Conservation (phyloP, 2,113 vertebrate genomes). For the Anhinga rufa region DNA sequence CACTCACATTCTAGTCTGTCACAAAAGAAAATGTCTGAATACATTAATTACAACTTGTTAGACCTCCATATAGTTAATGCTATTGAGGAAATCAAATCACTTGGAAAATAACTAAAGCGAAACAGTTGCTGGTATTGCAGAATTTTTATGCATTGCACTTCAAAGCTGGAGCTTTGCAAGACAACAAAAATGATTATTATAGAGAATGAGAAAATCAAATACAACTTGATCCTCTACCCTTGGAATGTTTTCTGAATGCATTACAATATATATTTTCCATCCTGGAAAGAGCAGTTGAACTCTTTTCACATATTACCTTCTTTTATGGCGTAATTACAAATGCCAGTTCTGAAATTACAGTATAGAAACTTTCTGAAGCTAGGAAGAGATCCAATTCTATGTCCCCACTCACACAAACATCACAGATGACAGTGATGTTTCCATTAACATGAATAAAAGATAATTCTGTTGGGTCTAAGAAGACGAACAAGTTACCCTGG, state of each 20-base stretch:
- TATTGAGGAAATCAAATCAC: slow-evolving; percentile 52
- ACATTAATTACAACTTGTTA: slow-evolving; percentile 57
- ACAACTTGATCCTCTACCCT: not conserved
- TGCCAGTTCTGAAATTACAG: not conserved
- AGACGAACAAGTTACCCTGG: not conserved
- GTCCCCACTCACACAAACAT: not conserved
- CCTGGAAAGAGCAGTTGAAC: not conserved
- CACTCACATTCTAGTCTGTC: slow-evolving; percentile 15
- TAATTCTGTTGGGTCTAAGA: not conserved
- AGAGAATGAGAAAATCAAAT: slow-evolving; percentile 27
- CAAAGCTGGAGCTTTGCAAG: slow-evolving; percentile 18
- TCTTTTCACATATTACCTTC: not conserved
- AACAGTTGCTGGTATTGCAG: not conserved
- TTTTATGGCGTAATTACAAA: slow-evolving; percentile 21
- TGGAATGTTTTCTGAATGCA: not conserved
- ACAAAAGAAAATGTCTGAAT: slow-evolving; percentile 46
- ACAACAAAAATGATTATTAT: slow-evolving; percentile 11
- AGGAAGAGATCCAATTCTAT: not conserved
- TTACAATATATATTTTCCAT: not conserved
- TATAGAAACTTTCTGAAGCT: not conserved
- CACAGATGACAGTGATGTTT: fast-evolving
- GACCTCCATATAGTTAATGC: not conserved
- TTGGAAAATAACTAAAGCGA: slow-evolving; percentile 59
- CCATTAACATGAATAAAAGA: not conserved
- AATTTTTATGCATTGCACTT: not conserved